Conservation (phyloP, 2,113 vertebrate species). For the Anoura caudifer region DNA sequence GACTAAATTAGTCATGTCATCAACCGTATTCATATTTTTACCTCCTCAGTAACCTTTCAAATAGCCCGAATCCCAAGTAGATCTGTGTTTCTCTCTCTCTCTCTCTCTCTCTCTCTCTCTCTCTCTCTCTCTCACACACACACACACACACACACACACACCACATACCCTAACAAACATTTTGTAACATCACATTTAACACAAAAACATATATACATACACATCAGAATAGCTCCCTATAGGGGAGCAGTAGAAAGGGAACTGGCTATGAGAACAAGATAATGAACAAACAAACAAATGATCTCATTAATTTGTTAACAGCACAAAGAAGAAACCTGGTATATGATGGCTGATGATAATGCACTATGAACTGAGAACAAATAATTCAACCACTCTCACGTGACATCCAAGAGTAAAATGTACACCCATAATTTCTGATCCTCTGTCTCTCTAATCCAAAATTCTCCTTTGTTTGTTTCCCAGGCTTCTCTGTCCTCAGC, state of each 20-base stretch:
- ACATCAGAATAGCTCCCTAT: neutral
- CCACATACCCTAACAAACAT: neutral
- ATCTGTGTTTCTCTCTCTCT: neutral
- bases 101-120: too few relatives aligned
- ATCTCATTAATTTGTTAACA: neutral
- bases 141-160: neutral
- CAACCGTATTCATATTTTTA: neutral
- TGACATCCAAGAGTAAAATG: fast-evolving
- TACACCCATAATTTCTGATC: neutral
- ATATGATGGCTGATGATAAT: neutral
- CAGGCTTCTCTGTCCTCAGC: neutral
- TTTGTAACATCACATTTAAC: neutral
- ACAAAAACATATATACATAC: neutral
- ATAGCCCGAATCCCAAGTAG: neutral
- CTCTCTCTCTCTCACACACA: neutral
- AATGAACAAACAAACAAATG: neutral
- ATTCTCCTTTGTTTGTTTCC: neutral
- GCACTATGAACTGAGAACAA: neutral
- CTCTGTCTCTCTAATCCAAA: neutral
- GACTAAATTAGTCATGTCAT: neutral
- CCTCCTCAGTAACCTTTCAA: neutral
- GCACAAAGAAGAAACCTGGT: neutral
- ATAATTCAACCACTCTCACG: neutral
- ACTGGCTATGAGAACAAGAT: neutral
- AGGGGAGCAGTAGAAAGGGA: neutral